Base-by-base conservation (phyloP, 2,888 invertebrate species). In the Troides aeacus region DNA sequence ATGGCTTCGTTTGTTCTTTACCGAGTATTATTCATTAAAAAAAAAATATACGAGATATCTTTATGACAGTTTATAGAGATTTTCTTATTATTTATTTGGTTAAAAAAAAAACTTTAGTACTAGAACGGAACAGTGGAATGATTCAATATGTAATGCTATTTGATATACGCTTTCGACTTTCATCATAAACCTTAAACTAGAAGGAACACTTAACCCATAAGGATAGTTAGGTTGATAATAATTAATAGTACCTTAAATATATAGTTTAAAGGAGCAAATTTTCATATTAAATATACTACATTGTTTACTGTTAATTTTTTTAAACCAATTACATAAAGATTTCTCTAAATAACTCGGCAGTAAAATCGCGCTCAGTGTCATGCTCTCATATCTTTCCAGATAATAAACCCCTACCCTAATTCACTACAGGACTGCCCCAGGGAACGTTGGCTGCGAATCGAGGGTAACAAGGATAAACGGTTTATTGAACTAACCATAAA, bases 391-490 rank as follows among this genome's bases (percentile, higher is more conserved):
- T 78, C 75, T 77, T 77, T 79, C 75, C 76, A 71, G 74, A 74
- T 77, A 78, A 80, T 81, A 80, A 77, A 77, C 74, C 74, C 69
- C 72, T 66, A 75, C 53, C 72, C 76, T 76, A 78, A 78, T 77
- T 79, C 70, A 69, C 71, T 72, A 59, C 67, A 75, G 75, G 66
- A 70, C 58, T 53, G 69, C 69, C 69, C 66, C 8, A 39, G 66
- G 66, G 66, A 24, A 53, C 53, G 46, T 36, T 56, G 36, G 60
- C 42, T 46, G 62, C 50, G 50, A 53, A 70, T 59, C 30, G 64
- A 70, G 66, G 66, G 58, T 66, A 70, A 66, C 69, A 39, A 58
- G 69, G 57, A 62, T 70, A 69, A 69, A 69, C 65, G 69, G 60
- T 69, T 69, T 65, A 69, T 57, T 15, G 63, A 62, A 62, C 57